These are phyloP conservation scores for Psittacus erithacus DNA, from an alignment of 2,113 vertebrate genomes.

Conservation along the genomic window DNA sequence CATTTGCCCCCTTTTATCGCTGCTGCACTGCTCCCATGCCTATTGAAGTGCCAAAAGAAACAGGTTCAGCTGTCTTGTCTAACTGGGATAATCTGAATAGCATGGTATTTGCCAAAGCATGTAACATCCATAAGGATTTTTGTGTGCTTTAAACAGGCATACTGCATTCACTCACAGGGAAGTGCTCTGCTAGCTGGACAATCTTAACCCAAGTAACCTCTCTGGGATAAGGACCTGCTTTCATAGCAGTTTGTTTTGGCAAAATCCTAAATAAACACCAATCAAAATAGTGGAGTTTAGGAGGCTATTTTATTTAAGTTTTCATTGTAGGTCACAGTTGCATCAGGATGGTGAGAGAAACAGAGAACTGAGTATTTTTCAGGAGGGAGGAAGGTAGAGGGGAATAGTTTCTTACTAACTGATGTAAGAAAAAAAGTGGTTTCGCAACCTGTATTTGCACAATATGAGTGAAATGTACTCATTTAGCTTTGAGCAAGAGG, in stretches of 20 bases:
- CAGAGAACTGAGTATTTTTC: neutral
- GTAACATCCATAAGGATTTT: neutral
- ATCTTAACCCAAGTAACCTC: neutral
- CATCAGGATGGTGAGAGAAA: neutral
- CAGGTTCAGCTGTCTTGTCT: neutral
- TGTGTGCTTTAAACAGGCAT: neutral
- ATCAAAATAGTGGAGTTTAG: neutral
- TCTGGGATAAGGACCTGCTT: neutral
- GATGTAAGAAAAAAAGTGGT: neutral
- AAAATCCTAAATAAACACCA: neutral
- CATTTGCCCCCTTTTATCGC: neutral
- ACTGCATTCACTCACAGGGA: neutral
- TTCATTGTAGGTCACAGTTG: neutral
- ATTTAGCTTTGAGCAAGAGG: slow-evolving; percentile 16
- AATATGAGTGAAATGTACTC: slow-evolving; percentile 27
- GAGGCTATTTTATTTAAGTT: neutral
- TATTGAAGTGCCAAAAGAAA: neutral
- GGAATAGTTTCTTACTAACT: neutral
- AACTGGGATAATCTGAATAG: neutral
- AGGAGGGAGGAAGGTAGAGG: neutral
- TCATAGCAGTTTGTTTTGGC: neutral
- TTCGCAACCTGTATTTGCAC: slow-evolving; percentile 22
- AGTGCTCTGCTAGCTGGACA: neutral
- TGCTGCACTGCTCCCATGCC: neutral
- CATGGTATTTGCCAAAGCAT: neutral